Evolutionary conservation across 1,140 invertebrate species (phyloP).

Genomic region (Himalopsyche phryganea): DNA sequence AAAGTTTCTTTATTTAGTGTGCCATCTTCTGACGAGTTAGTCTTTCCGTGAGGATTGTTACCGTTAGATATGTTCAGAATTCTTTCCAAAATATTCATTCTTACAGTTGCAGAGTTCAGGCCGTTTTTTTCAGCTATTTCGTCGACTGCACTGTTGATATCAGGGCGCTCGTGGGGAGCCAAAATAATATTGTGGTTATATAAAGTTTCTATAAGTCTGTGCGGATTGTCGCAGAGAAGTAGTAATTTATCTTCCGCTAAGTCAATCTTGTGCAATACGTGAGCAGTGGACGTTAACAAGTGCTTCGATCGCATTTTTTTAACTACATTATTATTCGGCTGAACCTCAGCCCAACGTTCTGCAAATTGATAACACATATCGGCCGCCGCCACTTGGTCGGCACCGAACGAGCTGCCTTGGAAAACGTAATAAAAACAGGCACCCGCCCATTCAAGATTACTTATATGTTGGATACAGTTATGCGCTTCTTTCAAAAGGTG

Average conservation of each 20-base stretch:
- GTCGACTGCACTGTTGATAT: constrained; percentile 54
- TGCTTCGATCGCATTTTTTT: constrained; percentile 54
- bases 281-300: constrained; percentile 54
- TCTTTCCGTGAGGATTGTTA: constrained; percentile 27
- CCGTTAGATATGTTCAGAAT: constrained; percentile 41
- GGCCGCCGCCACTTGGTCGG: constrained; percentile 58
- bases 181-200: constrained; percentile 54
- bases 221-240: constrained; percentile 51
- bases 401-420: constrained; percentile 50
- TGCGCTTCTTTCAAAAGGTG: constrained; percentile 38
- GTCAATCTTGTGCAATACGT: constrained; percentile 54
- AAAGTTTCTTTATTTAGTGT: constrained; percentile 41
- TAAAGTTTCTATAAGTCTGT: constrained; percentile 52
- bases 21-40: constrained; percentile 17
- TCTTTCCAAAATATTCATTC: constrained; percentile 50
- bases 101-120: constrained; percentile 46
- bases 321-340: constrained; percentile 46
- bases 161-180: constrained; percentile 47
- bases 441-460: constrained; percentile 53
- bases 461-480: constrained; percentile 47
- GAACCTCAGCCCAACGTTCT: constrained; percentile 47
- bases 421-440: constrained; percentile 51
- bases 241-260: constrained; percentile 55
- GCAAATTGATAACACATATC: constrained; percentile 58
- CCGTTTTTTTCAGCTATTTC: constrained; percentile 55